Evolutionary conservation across 2,797 vertebrate genomes (phyloP).

Genomic region (Astyanax mexicanus): DNA sequence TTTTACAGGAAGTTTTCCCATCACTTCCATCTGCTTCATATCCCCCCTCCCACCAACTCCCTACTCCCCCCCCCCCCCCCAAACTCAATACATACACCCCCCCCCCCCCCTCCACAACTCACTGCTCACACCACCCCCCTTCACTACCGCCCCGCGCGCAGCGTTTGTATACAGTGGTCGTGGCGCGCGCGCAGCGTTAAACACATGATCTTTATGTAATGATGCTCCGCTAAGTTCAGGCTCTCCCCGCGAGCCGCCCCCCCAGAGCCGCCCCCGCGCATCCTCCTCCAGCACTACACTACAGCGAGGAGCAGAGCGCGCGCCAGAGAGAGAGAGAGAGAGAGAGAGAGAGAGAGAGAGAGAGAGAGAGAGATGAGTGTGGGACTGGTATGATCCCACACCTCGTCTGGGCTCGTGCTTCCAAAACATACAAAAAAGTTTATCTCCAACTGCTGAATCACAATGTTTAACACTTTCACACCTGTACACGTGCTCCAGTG

Average conservation of each 20-base stretch:
- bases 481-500: no score
- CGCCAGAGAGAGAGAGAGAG: no score
- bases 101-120: not conserved
- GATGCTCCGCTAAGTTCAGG: not conserved
- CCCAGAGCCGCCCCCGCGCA: not conserved
- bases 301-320: not conserved
- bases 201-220: not conserved
- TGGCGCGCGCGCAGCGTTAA: not conserved
- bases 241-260: not conserved
- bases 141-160: not conserved
- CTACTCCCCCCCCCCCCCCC: not conserved
- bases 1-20: constrained; percentile 3
- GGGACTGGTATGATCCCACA: not conserved
- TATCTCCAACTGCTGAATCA: no score
- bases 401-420: not conserved
- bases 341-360: no score
- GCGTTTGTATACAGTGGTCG: not conserved
- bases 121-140: not conserved
- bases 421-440: not conserved
- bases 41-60: not conserved
- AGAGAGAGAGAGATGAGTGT: no score
- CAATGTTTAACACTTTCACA: no score
- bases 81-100: not conserved
- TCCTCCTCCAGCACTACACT: not conserved
- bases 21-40: constrained; percentile 7